These are phyloP conservation scores for Oscheius sp. DNA, from an alignment of 2,888 invertebrate species.

Conservation along the genomic window DNA sequence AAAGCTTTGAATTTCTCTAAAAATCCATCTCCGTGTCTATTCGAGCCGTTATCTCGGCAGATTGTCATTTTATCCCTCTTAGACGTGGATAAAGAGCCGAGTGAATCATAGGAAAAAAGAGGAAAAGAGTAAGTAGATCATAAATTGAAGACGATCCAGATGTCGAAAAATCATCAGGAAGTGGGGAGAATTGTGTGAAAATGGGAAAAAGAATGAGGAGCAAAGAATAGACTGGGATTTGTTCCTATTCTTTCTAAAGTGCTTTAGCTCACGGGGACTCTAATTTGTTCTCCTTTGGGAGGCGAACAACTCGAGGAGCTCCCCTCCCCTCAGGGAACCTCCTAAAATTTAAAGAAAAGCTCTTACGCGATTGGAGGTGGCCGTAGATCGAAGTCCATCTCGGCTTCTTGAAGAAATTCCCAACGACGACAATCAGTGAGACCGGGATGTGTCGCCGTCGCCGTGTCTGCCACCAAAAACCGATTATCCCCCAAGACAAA, in stretches of 20 bases:
- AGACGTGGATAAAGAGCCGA: too few relatives aligned
- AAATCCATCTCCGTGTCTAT: too few relatives aligned
- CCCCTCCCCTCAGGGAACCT: background rate
- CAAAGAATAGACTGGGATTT: background rate
- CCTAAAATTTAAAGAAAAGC: background rate
- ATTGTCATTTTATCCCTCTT: too few relatives aligned
- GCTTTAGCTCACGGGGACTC: background rate
- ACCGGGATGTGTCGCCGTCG: background rate
- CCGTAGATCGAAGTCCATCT: slow-evolving; percentile 32
- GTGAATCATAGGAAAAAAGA: too few relatives aligned
- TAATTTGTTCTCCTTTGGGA: too few relatives aligned
- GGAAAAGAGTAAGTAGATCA: too few relatives aligned
- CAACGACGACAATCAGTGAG: too few relatives aligned
- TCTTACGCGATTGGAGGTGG: slow-evolving; percentile 31
- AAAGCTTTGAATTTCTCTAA: too few relatives aligned
- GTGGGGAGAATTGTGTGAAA: background rate
- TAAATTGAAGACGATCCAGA: too few relatives aligned
- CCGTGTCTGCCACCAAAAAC: too few relatives aligned
- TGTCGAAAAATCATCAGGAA: background rate
- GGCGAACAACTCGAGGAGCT: background rate
- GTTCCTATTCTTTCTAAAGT: background rate
- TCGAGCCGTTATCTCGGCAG: too few relatives aligned
- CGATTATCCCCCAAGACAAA: background rate
- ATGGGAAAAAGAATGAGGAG: background rate
- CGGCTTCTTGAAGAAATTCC: too few relatives aligned